phyloP scores from a whole-genome alignment of 2,113 vertebrate species.

The Gallinago undulata region DNA sequence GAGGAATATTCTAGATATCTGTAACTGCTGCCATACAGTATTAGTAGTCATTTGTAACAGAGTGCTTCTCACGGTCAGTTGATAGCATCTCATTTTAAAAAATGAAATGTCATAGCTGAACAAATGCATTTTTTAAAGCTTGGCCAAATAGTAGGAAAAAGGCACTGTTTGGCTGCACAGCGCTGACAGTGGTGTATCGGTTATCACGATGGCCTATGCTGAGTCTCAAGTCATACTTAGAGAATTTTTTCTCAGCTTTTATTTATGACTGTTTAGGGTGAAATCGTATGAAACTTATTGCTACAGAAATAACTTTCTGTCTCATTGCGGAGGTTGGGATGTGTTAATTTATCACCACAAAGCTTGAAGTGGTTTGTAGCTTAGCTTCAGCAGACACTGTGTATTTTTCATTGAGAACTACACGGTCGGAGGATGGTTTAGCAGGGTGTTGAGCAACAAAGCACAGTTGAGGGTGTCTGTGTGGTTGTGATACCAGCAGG shows the following conservation, averaged over 20 bases:
- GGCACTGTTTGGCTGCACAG: background rate
- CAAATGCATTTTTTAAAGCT: background rate
- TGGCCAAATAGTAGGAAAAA: background rate
- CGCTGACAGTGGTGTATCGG: background rate
- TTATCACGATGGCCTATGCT: background rate
- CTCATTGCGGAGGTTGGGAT: background rate
- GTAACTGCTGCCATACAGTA: background rate
- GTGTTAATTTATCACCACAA: background rate
- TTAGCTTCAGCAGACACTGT: background rate
- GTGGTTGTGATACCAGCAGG: background rate
- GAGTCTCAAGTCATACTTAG: background rate
- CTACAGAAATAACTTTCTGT: background rate
- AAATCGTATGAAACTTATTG: background rate
- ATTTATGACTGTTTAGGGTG: background rate
- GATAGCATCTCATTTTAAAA: background rate
- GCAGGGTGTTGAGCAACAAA: background rate
- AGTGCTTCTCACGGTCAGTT: background rate
- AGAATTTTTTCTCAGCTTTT: background rate
- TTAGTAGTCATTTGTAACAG: background rate
- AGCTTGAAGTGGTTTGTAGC: background rate
- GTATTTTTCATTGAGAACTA: background rate
- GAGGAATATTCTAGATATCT: background rate
- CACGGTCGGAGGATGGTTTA: rapidly evolving
- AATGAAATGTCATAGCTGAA: background rate
- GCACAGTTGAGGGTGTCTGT: background rate